phyloP scores from a whole-genome alignment of 2,888 invertebrate genomes.

The Pandemis cinnamomeana region DNA sequence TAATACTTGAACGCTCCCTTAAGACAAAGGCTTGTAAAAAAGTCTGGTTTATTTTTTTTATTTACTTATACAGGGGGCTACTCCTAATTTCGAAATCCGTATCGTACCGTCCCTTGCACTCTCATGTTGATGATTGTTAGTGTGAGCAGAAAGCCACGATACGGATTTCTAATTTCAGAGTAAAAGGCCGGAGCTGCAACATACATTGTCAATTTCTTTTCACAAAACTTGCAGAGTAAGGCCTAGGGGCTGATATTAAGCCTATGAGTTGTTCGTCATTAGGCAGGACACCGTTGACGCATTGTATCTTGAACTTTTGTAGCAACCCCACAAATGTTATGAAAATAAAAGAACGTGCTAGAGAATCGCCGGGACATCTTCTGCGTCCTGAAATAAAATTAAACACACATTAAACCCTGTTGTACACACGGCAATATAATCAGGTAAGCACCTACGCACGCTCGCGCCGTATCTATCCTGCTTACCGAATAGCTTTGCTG shows the following conservation, averaged over 20 bases:
- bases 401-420: not conserved
- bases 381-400: constrained; percentile 71
- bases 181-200: not conserved
- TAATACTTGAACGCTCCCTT: no score
- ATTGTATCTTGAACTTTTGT: constrained; percentile 60
- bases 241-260: constrained; percentile 38
- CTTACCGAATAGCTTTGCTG: no score
- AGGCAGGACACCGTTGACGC: constrained; percentile 38
- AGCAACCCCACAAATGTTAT: constrained; percentile 78
- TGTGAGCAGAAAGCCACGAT: no score
- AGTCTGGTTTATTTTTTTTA: no score
- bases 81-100: no score
- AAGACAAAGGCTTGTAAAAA: no score
- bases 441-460: no score
- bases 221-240: constrained; percentile 34
- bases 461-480: no score
- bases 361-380: constrained; percentile 82
- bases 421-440: no score
- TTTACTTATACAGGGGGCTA: no score
- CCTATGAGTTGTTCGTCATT: constrained; percentile 34
- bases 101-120: no score
- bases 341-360: constrained; percentile 81
- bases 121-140: no score
- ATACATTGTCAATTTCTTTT: constrained; percentile 3
- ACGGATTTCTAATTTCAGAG: not conserved